Conservation (phyloP, 1,140 invertebrate genomes). For the Drosophila pseudoananassae region DNA sequence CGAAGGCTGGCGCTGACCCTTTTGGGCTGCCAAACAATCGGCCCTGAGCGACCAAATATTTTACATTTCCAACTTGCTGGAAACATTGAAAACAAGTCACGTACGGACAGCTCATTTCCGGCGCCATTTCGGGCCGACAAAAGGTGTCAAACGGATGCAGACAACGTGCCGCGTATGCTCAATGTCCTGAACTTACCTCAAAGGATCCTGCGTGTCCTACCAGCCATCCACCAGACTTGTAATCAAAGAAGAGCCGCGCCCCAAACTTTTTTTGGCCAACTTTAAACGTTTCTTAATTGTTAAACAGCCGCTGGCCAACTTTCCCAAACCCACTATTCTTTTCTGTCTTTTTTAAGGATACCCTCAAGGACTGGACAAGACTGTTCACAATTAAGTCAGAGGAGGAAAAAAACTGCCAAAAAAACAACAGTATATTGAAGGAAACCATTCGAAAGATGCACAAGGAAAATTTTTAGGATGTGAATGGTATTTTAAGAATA, state of each 20-base stretch:
- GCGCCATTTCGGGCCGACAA: constrained; percentile 64
- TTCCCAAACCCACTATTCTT: constrained; percentile 6
- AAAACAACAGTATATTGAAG: constrained; percentile 20
- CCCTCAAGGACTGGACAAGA: constrained; percentile 28
- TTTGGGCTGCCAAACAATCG: constrained; percentile 25
- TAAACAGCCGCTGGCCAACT: constrained; percentile 61
- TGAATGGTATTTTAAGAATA: too few relatives aligned
- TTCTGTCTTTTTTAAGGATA: background rate
- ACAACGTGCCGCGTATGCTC: constrained; percentile 73
- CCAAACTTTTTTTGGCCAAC: constrained; percentile 45
- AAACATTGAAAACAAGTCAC: constrained; percentile 67
- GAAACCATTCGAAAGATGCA: constrained; percentile 24
- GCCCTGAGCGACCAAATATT: constrained; percentile 36
- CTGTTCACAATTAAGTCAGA: constrained; percentile 64
- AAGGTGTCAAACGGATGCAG: constrained; percentile 80
- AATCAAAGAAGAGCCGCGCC: constrained; percentile 57
- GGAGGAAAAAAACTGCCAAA: constrained; percentile 26
- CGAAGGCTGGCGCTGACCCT: constrained; percentile 4
- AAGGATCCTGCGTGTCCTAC: constrained; percentile 1
- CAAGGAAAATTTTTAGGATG: constrained; percentile 2
- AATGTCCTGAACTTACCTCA: constrained; percentile 54
- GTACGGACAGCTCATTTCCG: constrained; percentile 79
- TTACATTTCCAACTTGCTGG: constrained; percentile 28
- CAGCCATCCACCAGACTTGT: constrained; percentile 11
- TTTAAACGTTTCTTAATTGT: constrained; percentile 82